Conservation (phyloP, 2,888 invertebrate genomes). For the Agrotis ipsilon region DNA sequence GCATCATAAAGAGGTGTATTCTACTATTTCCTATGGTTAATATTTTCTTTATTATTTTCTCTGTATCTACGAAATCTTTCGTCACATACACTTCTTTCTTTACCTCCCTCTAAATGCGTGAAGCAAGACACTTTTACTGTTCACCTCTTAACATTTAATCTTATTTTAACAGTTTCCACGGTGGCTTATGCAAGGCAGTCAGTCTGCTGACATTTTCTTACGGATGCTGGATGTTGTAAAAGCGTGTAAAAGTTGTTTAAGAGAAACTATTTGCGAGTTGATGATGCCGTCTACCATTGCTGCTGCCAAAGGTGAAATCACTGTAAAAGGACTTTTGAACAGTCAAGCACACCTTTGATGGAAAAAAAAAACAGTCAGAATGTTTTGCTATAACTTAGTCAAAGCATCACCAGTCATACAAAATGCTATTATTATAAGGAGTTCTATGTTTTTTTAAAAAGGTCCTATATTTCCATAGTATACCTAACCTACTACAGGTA, state of each 20-base stretch:
- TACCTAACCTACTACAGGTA: not conserved
- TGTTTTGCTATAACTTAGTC: not conserved
- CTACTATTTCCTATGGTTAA: not conserved
- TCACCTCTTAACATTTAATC: constrained; percentile 52
- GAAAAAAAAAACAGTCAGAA: not conserved
- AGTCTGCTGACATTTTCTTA: constrained; percentile 46
- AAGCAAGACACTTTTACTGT: constrained; percentile 43
- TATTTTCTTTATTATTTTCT: not conserved
- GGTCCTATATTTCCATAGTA: constrained; percentile 7
- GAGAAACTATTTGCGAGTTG: constrained; percentile 25
- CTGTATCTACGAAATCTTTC: constrained; percentile 1
- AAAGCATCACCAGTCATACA: not conserved
- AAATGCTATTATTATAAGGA: not conserved
- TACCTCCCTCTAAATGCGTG: constrained; percentile 26
- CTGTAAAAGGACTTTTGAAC: not conserved
- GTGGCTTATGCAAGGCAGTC: constrained; percentile 39
- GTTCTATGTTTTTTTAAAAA: constrained; percentile 8
- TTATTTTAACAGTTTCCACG: constrained; percentile 52
- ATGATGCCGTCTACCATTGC: not conserved
- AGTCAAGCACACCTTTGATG: not conserved
- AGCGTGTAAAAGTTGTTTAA: constrained; percentile 34
- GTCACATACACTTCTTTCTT: not conserved
- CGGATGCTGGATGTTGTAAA: constrained; percentile 38
- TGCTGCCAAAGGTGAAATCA: not conserved
- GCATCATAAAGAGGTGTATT: not conserved